Evolutionary conservation across 2,888 invertebrate genomes (phyloP).

Genomic region (Lymantria dispar): DNA sequence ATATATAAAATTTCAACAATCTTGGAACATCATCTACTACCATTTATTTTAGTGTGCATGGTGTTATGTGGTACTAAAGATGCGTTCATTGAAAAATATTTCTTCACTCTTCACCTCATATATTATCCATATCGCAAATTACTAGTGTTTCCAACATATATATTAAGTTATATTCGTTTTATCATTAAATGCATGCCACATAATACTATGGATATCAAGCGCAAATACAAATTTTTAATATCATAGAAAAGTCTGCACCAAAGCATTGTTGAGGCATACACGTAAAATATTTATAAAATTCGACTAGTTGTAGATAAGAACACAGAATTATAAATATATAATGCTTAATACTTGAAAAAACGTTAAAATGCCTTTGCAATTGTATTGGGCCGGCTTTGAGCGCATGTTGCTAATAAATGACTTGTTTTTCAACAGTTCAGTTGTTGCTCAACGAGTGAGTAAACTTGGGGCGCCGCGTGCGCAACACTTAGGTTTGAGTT

Average conservation of each 20-base stretch:
- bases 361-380: conserved; percentile 57
- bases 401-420: conserved; percentile 82
- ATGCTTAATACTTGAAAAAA: conserved; percentile 4
- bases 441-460: conserved; percentile 82
- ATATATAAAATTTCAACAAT: conserved; percentile 16
- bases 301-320: not conserved
- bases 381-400: conserved; percentile 71
- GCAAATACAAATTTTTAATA: conserved; percentile 62
- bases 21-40: conserved; percentile 36
- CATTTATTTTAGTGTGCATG: conserved; percentile 56
- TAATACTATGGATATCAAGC: conserved; percentile 73
- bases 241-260: conserved; percentile 72
- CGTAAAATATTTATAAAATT: conserved; percentile 3
- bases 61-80: conserved; percentile 74
- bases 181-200: conserved; percentile 71
- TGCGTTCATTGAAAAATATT: conserved; percentile 29
- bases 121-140: conserved; percentile 23
- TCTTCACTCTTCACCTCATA: conserved; percentile 31
- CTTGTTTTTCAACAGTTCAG: conserved; percentile 82
- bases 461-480: conserved; percentile 81
- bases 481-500: conserved; percentile 81
- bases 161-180: conserved; percentile 28
- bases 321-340: not conserved
- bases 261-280: conserved; percentile 65
- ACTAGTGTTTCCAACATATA: conserved; percentile 17